phyloP scores from a whole-genome alignment of 2,113 vertebrate species.

The Pachyramphus minor region DNA sequence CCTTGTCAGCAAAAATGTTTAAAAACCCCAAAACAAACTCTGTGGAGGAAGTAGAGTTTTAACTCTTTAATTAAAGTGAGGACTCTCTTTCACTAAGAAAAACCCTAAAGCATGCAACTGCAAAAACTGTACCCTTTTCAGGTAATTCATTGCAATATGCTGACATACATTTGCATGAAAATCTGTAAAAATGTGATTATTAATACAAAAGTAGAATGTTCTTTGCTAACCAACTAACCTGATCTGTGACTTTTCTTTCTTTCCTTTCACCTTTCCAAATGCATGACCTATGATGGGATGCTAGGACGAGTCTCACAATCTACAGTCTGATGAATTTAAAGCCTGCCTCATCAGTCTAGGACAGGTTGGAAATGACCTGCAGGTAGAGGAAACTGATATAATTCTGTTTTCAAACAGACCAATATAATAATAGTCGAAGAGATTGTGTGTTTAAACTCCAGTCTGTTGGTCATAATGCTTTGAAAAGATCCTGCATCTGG shows the following conservation, averaged over 20 bases:
- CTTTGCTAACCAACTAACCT: conserved; percentile 41
- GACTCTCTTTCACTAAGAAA: neutral
- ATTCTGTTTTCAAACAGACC: neutral
- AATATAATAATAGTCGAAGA: neutral
- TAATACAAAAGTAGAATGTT: neutral
- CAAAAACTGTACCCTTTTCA: neutral
- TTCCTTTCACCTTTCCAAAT: conserved; percentile 9
- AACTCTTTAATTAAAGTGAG: neutral
- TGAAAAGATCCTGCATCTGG: neutral
- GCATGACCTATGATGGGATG: conserved; percentile 41
- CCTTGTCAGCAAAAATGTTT: neutral
- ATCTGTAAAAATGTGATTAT: neutral
- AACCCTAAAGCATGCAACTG: neutral
- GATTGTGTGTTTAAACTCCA: neutral
- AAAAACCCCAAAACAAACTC: neutral
- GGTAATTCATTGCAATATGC: neutral
- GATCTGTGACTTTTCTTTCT: conserved; percentile 12
- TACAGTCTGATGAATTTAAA: conserved; percentile 68
- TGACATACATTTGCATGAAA: neutral
- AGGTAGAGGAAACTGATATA: conserved; percentile 54
- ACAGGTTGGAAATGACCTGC: conserved; percentile 65
- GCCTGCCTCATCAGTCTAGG: conserved; percentile 74
- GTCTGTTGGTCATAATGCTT: neutral
- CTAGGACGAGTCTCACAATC: conserved; percentile 60
- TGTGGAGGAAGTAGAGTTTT: neutral